Conservation (phyloP, 64 coral and sea anemone genomes). For the Montipora cactus region DNA sequence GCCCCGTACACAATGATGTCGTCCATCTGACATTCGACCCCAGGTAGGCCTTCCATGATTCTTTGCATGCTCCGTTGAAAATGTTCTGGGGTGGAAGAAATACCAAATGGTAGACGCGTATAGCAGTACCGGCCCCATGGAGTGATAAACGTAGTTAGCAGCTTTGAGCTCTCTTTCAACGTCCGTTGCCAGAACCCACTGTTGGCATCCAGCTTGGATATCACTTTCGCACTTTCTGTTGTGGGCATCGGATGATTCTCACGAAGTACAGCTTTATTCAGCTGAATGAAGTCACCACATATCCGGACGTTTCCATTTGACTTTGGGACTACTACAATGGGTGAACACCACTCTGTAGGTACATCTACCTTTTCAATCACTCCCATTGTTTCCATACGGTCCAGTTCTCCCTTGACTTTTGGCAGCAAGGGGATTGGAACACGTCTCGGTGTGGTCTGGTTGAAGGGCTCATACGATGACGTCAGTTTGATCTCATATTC, state of each 20-base stretch:
- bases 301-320: not conserved
- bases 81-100: slow-evolving; percentile 33
- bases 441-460: slow-evolving; percentile 35
- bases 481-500: slow-evolving; percentile 46
- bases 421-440: slow-evolving; percentile 7
- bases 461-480: not conserved
- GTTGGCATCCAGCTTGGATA: not conserved
- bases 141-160: slow-evolving; percentile 33
- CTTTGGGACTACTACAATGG: slow-evolving; percentile 60
- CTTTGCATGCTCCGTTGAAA: not conserved
- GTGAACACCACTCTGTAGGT: slow-evolving; percentile 60
- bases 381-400: too few relatives aligned
- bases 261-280: not conserved
- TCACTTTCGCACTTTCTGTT: not conserved
- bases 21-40: not conserved
- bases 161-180: not conserved
- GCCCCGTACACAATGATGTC: not conserved
- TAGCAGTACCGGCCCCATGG: slow-evolving; percentile 40
- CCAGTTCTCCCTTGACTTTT: too few relatives aligned
- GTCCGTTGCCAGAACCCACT: not conserved
- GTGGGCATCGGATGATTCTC: not conserved
- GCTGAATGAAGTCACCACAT: not conserved
- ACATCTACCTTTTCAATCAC: not conserved
- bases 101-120: slow-evolving; percentile 42
- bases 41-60: not conserved